Conservation (phyloP, 1,140 invertebrate genomes). For the Aphis gossypii region DNA sequence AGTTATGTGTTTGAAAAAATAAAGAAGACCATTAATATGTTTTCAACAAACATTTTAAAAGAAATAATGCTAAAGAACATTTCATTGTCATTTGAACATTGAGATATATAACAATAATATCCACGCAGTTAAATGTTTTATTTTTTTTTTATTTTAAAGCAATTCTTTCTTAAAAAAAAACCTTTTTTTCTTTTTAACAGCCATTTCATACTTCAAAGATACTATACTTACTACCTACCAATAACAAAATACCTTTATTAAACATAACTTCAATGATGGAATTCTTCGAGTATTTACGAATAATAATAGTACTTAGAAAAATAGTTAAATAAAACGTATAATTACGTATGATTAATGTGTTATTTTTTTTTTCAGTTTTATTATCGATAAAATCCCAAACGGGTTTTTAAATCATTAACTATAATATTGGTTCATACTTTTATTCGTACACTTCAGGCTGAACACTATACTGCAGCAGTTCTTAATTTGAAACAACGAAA, state of each 20-base stretch:
- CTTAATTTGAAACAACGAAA: neutral
- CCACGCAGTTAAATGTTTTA: neutral
- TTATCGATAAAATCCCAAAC: neutral
- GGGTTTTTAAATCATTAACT: neutral
- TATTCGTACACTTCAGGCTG: neutral
- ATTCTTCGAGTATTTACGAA: neutral
- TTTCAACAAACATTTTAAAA: neutral
- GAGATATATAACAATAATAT: neutral
- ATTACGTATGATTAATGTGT: neutral
- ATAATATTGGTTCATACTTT: neutral
- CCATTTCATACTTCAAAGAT: neutral
- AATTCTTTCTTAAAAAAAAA: neutral
- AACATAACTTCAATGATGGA: neutral
- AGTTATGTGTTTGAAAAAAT: neutral
- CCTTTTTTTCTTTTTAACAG: neutral
- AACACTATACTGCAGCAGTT: neutral
- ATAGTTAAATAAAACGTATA: neutral
- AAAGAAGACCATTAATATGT: neutral
- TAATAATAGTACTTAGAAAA: neutral
- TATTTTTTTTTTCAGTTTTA: neutral
- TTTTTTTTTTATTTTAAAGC: neutral
- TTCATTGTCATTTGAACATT: neutral
- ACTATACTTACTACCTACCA: neutral
- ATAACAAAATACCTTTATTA: neutral
- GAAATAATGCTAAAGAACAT: neutral